Evolutionary conservation across 1,140 invertebrate genomes (phyloP).

Genomic region (Aplysia californica): DNA sequence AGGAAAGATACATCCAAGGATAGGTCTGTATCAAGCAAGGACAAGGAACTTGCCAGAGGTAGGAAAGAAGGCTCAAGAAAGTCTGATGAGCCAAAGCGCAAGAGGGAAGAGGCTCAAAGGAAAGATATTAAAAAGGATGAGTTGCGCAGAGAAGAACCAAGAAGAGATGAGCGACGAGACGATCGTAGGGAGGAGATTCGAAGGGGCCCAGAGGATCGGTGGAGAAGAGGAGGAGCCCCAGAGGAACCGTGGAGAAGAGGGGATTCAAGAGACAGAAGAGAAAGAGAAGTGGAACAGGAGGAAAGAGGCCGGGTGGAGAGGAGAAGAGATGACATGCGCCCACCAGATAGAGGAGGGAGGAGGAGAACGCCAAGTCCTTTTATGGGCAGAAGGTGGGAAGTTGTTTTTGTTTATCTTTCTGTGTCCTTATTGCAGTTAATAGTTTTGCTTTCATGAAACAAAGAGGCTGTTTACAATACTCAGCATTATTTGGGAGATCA

Average conservation of each 20-base stretch:
- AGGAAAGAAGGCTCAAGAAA: background rate
- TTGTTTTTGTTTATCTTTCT: background rate
- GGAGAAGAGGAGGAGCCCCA: conserved; percentile 19
- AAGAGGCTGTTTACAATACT: background rate
- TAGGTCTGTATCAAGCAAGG: too few species aligned
- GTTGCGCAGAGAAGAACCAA: too few species aligned
- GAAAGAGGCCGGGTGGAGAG: conserved; percentile 3
- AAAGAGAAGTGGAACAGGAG: conserved; percentile 23
- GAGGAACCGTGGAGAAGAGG: conserved; percentile 46
- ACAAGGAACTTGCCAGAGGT: background rate
- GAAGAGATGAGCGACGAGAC: background rate
- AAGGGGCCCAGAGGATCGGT: background rate
- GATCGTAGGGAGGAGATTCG: background rate
- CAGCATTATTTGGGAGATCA: background rate
- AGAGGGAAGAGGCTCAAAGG: too few species aligned
- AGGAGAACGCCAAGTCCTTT: conserved; percentile 25
- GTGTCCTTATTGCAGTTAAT: too few species aligned
- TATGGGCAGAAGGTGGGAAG: conserved; percentile 13
- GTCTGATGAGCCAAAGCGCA: background rate
- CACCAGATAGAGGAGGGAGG: conserved; percentile 24
- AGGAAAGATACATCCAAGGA: too few species aligned
- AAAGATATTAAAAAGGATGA: too few species aligned
- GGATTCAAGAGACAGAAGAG: conserved; percentile 38
- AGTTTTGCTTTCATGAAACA: too few species aligned
- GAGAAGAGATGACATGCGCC: conserved; percentile 1